Evolutionary conservation across 2,113 vertebrate species (phyloP), one percentile per base, ranked within the genome.

Genomic region (Lepus timidus): DNA sequence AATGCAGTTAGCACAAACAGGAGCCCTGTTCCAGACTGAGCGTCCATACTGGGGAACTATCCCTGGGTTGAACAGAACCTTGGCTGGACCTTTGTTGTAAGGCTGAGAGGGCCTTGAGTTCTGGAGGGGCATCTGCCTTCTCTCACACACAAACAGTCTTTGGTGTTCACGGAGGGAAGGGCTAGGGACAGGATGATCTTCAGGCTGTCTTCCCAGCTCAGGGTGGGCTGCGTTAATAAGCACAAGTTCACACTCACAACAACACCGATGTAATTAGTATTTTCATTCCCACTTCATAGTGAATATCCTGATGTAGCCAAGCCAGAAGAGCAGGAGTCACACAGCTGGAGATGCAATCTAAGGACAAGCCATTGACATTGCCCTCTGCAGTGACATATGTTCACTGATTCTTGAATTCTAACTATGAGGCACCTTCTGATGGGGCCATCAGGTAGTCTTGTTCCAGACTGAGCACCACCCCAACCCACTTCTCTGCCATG

Each of bases 391-490:
- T 16, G 55, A 58, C 4, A 58, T 58, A 19, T 19, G 20, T 58
- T 27, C 52, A 90, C 25, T 39, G 64, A 78, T 73, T 90, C 58
- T 70, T 85, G 78, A 85, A 44, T 91, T 92, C 10, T 51, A 79
- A 12, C 39, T 23, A 52, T 79, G 74, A 85, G 31, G 9, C 3
- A 2, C 14, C n/a, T 51, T 80, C 55, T 67, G 22, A 23, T 52
- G 31, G 33, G 4, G 52, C 78, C 65, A 4, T 23, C 27, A 64
- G 73, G 49, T 2, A 52, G 31, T 23, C 1, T 44, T 64, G 22
- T 62, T 91, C 64, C 19, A 74, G 65, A 68, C 8, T 13, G 14
- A 88, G 36, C 10, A 19, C 55, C 55, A 58, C n/a, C 7, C 17
- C 17, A 19, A 14, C 19, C 19, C 31, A 25, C 9, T 11, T 91